Evolutionary conservation across 1,140 invertebrate genomes (phyloP).

Genomic region (Dinothrombium tinctorium): DNA sequence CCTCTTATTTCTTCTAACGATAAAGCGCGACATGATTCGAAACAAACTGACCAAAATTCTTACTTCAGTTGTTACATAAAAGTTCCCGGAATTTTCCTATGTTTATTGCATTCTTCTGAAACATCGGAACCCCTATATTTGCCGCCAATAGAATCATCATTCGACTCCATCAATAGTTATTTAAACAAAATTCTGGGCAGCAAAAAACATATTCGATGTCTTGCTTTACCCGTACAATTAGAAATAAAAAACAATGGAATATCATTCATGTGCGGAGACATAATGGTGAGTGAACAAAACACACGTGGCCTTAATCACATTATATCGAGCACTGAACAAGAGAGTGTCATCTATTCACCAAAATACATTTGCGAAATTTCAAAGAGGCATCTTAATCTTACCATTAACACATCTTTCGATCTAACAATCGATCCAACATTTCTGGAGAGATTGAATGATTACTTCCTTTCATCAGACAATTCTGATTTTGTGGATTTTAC

Average conservation of each 20-base stretch:
- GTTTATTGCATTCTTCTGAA: constrained; percentile 5
- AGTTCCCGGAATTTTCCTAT: constrained; percentile 10
- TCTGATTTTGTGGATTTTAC: not conserved
- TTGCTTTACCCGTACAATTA: constrained; percentile 3
- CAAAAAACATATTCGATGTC: constrained; percentile 7
- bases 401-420: not conserved
- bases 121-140: not conserved
- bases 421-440: constrained; percentile 8
- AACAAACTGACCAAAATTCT: not conserved
- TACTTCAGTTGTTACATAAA: constrained; percentile 8
- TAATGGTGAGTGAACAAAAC: constrained; percentile 4
- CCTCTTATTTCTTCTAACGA: not conserved
- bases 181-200: constrained; percentile 3
- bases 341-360: not conserved
- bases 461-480: not conserved
- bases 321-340: too few relatives aligned
- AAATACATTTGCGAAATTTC: not conserved
- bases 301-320: not conserved
- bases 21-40: not conserved
- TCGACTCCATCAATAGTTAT: constrained; percentile 3
- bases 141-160: constrained; percentile 5
- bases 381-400: not conserved
- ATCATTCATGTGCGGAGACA: constrained; percentile 2
- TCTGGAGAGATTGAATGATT: constrained; percentile 7
- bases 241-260: constrained; percentile 1